Base-by-base conservation (phyloP, 2,888 invertebrate genomes). In the Troides aeacus region DNA sequence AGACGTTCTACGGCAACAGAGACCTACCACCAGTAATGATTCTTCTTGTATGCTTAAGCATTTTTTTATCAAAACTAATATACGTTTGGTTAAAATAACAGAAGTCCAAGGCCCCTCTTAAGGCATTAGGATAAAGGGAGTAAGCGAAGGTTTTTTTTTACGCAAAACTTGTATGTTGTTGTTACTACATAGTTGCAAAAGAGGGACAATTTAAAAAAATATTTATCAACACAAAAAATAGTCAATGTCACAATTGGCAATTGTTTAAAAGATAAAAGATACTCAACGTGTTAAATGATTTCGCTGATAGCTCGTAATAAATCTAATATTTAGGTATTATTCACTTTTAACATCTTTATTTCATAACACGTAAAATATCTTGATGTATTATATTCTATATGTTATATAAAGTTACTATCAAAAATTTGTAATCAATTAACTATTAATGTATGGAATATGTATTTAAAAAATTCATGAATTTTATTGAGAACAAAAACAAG, bases 301-400 rank as follows among this genome's bases (percentile, higher is more conserved):
- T 53, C 53, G 53, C 6, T 58, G 46, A 58, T 65, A 42, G 58
- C n/a, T 59, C 21, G 57, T 65, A 42, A 65, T 65, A 65, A 46
- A 65, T 59, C 46, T 65, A 59, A 59, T 15, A 24, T 42, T 46
- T 59, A 24, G 42, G 39, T n/a, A 24, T 39, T 64, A 53, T 23
- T 64, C 39, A 57, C 39, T 62, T 62, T 50, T 24, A 46, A 17
- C 39, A 36, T 30, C 36, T 21, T 23, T 65, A 58, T 65, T 59
- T 65, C 64, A 57, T 39, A 59, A 42, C 24, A 58, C 18, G 24
- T 46, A 24, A 12, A 46, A 30, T 18, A 59, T 53, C 4, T 23
- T 64, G 46, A 46, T 46, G 46, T 46, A 46, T 46, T 30, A 46
- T 12, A 2, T 46, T 12, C 3, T 46, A 12, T 46, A 2, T 46